Base-by-base conservation (phyloP, 2,113 vertebrate species). In the Leucoraja erinaceus region DNA sequence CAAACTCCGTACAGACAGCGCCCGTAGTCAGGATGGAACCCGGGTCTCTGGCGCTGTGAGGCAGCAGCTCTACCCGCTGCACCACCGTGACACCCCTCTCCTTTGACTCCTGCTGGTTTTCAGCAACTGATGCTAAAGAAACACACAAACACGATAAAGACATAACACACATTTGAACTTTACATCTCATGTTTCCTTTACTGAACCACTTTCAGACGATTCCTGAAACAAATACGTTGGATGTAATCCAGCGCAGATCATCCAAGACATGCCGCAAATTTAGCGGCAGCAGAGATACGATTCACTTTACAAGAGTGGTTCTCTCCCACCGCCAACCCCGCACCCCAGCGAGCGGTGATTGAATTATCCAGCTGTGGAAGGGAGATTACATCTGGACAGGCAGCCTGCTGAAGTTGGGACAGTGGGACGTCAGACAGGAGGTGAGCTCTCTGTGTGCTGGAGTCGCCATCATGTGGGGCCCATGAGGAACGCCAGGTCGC, bases 401-500 rank as follows among this genome's bases (percentile, higher is more conserved):
- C 61, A 5, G 10, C 59, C 61, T 72, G 3, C n/a, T 25, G 88
- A 6, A 8, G 25, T 38, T 72, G 66, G 8, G 14, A 70, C 33
- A 6, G 22, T 47, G 38, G 38, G 38, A 47, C 38, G 11, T 10
- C 12, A 12, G 22, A 12, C 90, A 47, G 14, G 68, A 20, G 4
- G 20, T 47, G 1, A 3, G 88, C 8, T 72, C 38, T 38, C 66
- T 20, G 33, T 38, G 63, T 12, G 16, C 31, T 18, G 59, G 38
- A 25, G 66, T 54, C 11, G 5, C 3, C 33, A 74, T 91, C 66
- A 91, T 2, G 33, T 14, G 68, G 18, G 25, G 25, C 38, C 93
- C 94, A 72, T 94, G 92, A 95, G 95, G 81, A 94, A 4, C 1
- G 4, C 61, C 3, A 94, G 88, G 6, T 0, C 86, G 93, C 75